Conservation (phyloP, 2,113 vertebrate species). For the Ageneiosus marmoratus region DNA sequence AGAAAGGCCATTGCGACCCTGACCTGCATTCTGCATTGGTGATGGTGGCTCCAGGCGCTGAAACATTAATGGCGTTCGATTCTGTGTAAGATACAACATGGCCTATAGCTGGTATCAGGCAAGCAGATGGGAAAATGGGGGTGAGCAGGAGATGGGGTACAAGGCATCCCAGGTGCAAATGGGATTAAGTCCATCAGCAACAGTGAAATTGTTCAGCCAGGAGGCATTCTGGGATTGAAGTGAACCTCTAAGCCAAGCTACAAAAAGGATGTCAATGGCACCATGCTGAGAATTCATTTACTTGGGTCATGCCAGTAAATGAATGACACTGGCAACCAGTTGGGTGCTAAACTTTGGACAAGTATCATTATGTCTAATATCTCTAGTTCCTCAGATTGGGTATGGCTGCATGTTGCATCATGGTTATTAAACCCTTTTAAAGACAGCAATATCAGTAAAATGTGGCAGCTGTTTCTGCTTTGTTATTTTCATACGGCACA, state of each 20-base stretch:
- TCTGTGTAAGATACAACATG: conserved; percentile 83
- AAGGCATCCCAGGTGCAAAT: conserved; percentile 64
- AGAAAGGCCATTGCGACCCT: conserved; percentile 78
- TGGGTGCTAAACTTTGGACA: conserved; percentile 46
- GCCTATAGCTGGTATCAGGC: conserved; percentile 78
- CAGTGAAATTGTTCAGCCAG: conserved; percentile 52
- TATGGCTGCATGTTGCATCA: conserved; percentile 5
- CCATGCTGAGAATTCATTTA: conserved; percentile 58
- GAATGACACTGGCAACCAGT: conserved; percentile 48
- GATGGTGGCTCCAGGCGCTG: conserved; percentile 93
- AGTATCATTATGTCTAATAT: conserved; percentile 16
- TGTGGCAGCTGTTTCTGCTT: neutral
- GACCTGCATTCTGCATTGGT: conserved; percentile 82
- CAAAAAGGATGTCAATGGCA: conserved; percentile 46
- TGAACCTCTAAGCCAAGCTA: conserved; percentile 48
- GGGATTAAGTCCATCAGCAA: conserved; percentile 50
- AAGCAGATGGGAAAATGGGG: conserved; percentile 74
- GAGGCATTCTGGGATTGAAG: conserved; percentile 55
- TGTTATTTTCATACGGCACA: neutral
- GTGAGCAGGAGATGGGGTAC: conserved; percentile 33
- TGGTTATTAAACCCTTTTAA: neutral
- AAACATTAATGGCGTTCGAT: conserved; percentile 97
- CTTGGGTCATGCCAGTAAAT: conserved; percentile 50
- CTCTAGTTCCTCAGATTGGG: conserved; percentile 23
- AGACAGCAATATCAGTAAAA: neutral